These are phyloP conservation scores for Hirtodrosophila histrioides DNA, from an alignment of 2,888 invertebrate genomes.

Conservation along the genomic window DNA sequence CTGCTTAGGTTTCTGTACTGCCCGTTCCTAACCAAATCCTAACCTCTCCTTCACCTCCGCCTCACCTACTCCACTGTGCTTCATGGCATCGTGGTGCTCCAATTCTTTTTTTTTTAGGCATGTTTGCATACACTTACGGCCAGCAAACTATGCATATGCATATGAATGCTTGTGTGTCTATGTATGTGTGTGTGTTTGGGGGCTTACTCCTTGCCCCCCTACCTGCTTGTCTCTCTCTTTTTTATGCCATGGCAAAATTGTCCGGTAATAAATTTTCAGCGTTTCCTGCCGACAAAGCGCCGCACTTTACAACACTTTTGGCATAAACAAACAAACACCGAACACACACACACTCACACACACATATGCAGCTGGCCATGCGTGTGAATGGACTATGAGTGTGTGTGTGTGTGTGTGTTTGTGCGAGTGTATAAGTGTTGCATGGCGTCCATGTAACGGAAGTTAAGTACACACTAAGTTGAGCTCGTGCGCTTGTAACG, in stretches of 20 bases:
- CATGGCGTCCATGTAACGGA: constrained; percentile 73
- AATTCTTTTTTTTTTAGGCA: constrained; percentile 65
- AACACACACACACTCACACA: constrained; percentile 23
- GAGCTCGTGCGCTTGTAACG: constrained; percentile 77
- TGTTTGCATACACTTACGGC: constrained; percentile 77
- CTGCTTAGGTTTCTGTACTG: constrained; percentile 44
- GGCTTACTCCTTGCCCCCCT: constrained; percentile 13
- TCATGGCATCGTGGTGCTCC: constrained; percentile 39
- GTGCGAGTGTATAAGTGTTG: constrained; percentile 33
- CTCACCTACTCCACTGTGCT: neutral
- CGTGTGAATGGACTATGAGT: constrained; percentile 53
- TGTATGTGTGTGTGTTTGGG: constrained; percentile 19
- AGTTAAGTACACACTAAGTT: constrained; percentile 81
- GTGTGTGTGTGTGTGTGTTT: constrained; percentile 31
- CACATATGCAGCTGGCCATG: constrained; percentile 53
- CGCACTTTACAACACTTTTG: constrained; percentile 81
- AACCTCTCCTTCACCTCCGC: neutral
- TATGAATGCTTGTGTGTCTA: constrained; percentile 45
- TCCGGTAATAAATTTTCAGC: constrained; percentile 82
- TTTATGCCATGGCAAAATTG: constrained; percentile 71
- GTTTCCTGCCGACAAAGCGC: constrained; percentile 81
- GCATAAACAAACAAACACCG: constrained; percentile 77
- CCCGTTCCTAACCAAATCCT: neutral
- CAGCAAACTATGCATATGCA: constrained; percentile 77
- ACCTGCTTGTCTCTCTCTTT: constrained; percentile 42